phyloP scores from a whole-genome alignment of 1,140 invertebrate genomes.

The Euura lappo region DNA sequence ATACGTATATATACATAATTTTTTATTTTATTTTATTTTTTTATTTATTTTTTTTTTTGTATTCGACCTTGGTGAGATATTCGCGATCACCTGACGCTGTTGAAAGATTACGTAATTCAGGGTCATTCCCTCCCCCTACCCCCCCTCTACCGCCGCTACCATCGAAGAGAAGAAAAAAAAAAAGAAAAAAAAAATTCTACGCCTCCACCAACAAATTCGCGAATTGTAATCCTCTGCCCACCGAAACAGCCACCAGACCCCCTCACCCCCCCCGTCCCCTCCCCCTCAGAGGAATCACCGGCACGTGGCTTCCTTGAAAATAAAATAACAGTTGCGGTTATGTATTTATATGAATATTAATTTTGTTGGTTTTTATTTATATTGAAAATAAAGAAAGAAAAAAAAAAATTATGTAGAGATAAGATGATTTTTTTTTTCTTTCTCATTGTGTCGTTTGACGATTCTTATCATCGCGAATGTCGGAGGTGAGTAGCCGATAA shows the following conservation, averaged over 20 bases:
- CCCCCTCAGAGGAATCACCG: neutral
- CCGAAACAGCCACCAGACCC: neutral
- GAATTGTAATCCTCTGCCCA: conserved; percentile 8
- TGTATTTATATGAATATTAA: neutral
- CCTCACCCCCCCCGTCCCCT: neutral
- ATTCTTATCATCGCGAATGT: too few species aligned
- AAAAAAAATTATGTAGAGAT: too few species aligned
- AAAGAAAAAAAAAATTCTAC: too few species aligned
- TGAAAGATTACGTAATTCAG: conserved; percentile 18
- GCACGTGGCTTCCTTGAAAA: neutral
- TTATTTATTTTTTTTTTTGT: conserved; percentile 10
- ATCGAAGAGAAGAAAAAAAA: neutral
- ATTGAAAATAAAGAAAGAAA: too few species aligned
- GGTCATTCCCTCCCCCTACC: neutral
- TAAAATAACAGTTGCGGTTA: neutral
- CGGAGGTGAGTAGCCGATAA: too few species aligned
- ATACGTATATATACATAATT: neutral
- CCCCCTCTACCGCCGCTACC: too few species aligned
- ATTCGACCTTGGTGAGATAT: conserved; percentile 19
- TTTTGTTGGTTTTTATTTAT: too few species aligned
- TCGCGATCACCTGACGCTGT: conserved; percentile 20
- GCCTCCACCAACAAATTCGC: neutral
- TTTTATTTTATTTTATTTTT: conserved; percentile 11
- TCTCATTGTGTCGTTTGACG: too few species aligned
- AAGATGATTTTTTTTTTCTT: too few species aligned